Conservation (phyloP, 2,113 vertebrate species). For the Coryphaenoides rupestris region DNA sequence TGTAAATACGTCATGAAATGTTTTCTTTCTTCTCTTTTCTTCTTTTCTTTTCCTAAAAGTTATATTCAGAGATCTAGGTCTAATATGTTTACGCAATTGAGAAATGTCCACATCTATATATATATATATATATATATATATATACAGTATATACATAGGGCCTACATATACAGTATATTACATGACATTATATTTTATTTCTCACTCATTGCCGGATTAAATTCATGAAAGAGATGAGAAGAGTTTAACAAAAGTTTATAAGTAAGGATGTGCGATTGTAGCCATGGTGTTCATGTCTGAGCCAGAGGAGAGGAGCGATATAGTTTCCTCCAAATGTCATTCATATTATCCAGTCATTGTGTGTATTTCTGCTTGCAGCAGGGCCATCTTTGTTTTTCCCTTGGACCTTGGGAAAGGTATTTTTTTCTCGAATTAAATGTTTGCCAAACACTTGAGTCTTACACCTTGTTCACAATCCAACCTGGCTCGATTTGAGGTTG, state of each 20-base stretch:
- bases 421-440: conserved; percentile 29
- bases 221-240: conserved; percentile 37
- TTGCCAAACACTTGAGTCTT: conserved; percentile 60
- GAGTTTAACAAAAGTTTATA: conserved; percentile 55
- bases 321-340: conserved; percentile 36
- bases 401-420: neutral
- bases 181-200: conserved; percentile 28
- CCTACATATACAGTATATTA: conserved; percentile 6
- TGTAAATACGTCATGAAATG: conserved; percentile 74
- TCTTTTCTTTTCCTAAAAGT: conserved; percentile 22
- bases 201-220: conserved; percentile 44
- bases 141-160: neutral
- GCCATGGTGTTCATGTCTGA: conserved; percentile 15
- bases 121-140: conserved; percentile 1
- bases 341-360: neutral
- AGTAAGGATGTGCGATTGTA: conserved; percentile 65
- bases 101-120: conserved; percentile 43
- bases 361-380: neutral
- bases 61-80: conserved; percentile 45
- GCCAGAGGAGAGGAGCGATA: conserved; percentile 29
- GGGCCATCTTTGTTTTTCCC: neutral
- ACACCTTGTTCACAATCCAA: conserved; percentile 6
- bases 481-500: no score
- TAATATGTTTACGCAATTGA: conserved; percentile 25
- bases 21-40: conserved; percentile 65